phyloP scores from a whole-genome alignment of 2,888 invertebrate species.

The Ophion costatus region DNA sequence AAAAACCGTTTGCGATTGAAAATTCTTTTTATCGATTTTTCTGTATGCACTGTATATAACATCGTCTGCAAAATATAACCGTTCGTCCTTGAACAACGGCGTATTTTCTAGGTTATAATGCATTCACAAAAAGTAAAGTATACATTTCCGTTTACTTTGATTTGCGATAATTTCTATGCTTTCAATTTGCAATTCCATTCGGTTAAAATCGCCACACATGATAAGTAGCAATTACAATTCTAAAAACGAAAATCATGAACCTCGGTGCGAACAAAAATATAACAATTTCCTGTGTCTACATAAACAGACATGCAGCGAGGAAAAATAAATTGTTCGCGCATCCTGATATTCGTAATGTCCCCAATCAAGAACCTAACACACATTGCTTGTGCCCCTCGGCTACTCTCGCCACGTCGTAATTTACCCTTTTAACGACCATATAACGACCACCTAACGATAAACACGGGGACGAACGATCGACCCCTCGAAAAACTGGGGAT shows the following conservation, averaged over 20 bases:
- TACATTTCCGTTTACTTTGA: not conserved
- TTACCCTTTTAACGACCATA: conserved; percentile 64
- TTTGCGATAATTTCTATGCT: not conserved
- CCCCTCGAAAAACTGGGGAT: conserved; percentile 13
- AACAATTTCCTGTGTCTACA: not conserved
- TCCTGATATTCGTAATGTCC: conserved; percentile 35
- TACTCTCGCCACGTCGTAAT: conserved; percentile 62
- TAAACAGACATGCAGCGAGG: not conserved
- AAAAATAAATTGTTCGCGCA: conserved; percentile 28
- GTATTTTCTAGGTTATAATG: not conserved
- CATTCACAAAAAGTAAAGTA: not conserved
- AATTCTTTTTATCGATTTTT: too few relatives aligned
- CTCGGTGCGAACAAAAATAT: not conserved
- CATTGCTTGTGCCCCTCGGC: conserved; percentile 24
- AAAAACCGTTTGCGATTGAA: too few relatives aligned
- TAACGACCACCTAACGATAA: conserved; percentile 60
- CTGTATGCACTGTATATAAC: too few relatives aligned
- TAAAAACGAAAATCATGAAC: not conserved
- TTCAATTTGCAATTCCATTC: not conserved
- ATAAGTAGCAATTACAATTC: not conserved
- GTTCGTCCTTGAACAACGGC: not conserved
- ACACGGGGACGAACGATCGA: conserved; percentile 50
- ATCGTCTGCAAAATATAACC: too few relatives aligned
- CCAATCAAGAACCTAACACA: conserved; percentile 12
- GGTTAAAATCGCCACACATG: not conserved